phyloP scores from a whole-genome alignment of 1,140 invertebrate species.

The Drosophila kurseongensis region DNA sequence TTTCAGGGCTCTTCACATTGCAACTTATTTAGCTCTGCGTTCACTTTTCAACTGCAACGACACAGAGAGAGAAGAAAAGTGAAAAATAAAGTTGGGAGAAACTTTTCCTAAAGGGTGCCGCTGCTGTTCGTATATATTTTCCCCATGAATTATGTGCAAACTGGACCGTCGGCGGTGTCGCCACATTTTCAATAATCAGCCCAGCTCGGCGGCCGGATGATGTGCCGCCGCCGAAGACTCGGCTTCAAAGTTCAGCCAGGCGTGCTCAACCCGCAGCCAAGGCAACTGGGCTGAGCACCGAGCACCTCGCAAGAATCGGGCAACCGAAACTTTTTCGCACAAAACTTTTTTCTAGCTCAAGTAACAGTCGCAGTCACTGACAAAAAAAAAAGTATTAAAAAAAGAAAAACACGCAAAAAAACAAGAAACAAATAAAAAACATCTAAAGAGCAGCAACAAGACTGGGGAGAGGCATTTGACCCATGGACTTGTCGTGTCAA shows the following conservation, averaged over 20 bases:
- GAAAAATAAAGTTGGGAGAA: constrained; percentile 54
- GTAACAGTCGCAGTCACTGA: constrained; percentile 42
- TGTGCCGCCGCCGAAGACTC: constrained; percentile 45
- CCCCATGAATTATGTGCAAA: constrained; percentile 71
- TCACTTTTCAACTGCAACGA: constrained; percentile 62
- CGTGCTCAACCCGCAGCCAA: constrained; percentile 46
- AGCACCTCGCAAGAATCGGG: constrained; percentile 43
- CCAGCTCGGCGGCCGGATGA: constrained; percentile 35
- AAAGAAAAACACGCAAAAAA: constrained; percentile 17
- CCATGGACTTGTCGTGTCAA: constrained; percentile 77
- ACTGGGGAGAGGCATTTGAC: constrained; percentile 50
- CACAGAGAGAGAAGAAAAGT: constrained; percentile 46
- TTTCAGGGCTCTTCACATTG: constrained; percentile 78
- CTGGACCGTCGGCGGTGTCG: constrained; percentile 71
- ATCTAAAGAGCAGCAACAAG: constrained; percentile 2
- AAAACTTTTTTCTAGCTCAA: constrained; percentile 67
- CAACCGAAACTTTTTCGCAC: constrained; percentile 52
- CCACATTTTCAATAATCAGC: constrained; percentile 81
- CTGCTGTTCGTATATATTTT: constrained; percentile 6
- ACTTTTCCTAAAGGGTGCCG: constrained; percentile 7
- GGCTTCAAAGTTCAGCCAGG: constrained; percentile 71
- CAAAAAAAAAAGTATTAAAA: constrained; percentile 29
- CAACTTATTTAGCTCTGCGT: constrained; percentile 76
- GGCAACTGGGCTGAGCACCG: constrained; percentile 12
- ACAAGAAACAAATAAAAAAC: constrained; percentile 28